Conservation (phyloP, 1,140 invertebrate genomes). For the Ceratina australensis region DNA sequence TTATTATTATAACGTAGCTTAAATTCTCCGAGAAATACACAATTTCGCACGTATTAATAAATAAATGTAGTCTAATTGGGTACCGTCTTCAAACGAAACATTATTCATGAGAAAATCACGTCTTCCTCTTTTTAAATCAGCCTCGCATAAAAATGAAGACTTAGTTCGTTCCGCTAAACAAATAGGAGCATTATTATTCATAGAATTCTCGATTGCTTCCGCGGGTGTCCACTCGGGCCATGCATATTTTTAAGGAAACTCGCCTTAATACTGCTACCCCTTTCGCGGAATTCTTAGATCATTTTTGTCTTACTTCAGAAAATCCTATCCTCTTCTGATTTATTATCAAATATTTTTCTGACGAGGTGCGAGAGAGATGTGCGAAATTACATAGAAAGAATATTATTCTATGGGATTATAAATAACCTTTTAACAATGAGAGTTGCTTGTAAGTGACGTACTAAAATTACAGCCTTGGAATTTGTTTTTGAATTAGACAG, state of each 20-base stretch:
- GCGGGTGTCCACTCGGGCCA: slow-evolving; percentile 25
- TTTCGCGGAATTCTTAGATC: slow-evolving; percentile 8
- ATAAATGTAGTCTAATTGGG: slow-evolving; percentile 43
- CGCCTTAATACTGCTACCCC: slow-evolving; percentile 31
- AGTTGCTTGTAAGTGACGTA: too few relatives aligned
- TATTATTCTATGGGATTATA: too few relatives aligned
- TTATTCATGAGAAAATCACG: background rate
- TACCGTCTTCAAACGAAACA: too few relatives aligned
- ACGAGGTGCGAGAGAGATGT: too few relatives aligned
- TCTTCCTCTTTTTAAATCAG: slow-evolving; percentile 11
- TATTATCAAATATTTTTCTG: too few relatives aligned
- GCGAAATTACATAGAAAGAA: too few relatives aligned
- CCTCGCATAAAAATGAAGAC: slow-evolving; percentile 24
- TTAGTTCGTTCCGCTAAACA: slow-evolving; percentile 51
- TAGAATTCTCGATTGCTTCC: slow-evolving; percentile 54
- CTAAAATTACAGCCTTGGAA: too few relatives aligned
- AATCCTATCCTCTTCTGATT: background rate
- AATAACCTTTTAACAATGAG: too few relatives aligned
- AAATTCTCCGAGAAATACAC: too few relatives aligned
- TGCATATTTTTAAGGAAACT: slow-evolving; percentile 45
- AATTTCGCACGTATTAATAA: slow-evolving; percentile 39
- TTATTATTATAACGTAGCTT: too few relatives aligned
- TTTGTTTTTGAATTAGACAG: too few relatives aligned
- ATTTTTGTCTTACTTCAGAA: background rate
- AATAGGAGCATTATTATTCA: slow-evolving; percentile 63